Evolutionary conservation across 1,140 invertebrate species (phyloP).

Genomic region (Apolygus lucorum): DNA sequence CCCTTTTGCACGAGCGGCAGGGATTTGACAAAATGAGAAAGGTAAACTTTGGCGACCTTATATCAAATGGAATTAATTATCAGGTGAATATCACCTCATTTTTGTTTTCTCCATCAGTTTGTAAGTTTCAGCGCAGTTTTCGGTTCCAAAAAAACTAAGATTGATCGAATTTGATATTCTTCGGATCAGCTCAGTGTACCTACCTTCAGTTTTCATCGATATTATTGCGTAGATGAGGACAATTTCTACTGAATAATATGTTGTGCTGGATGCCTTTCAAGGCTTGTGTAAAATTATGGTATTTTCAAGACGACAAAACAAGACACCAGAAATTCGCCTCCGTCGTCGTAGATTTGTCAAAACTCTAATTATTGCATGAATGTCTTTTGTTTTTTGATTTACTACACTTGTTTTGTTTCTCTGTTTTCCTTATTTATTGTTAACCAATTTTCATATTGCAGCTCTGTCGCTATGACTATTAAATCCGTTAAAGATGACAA

Average conservation of each 20-base stretch:
- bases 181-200: background rate
- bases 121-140: background rate
- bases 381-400: background rate
- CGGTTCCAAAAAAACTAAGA: background rate
- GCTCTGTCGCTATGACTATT: background rate
- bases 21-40: background rate
- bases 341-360: background rate
- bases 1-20: background rate
- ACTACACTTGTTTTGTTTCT: background rate
- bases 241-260: background rate
- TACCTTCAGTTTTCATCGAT: no score
- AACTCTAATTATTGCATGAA: background rate
- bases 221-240: background rate
- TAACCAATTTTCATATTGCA: constrained; percentile 8
- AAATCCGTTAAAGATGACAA: constrained; percentile 2
- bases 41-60: background rate
- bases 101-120: background rate
- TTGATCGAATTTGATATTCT: background rate
- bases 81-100: background rate
- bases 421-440: background rate
- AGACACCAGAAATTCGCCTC: background rate
- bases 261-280: background rate
- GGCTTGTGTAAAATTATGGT: background rate
- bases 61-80: background rate
- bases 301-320: background rate